Conservation (phyloP, 2,888 invertebrate genomes). For the Ecliptopera silaceata region DNA sequence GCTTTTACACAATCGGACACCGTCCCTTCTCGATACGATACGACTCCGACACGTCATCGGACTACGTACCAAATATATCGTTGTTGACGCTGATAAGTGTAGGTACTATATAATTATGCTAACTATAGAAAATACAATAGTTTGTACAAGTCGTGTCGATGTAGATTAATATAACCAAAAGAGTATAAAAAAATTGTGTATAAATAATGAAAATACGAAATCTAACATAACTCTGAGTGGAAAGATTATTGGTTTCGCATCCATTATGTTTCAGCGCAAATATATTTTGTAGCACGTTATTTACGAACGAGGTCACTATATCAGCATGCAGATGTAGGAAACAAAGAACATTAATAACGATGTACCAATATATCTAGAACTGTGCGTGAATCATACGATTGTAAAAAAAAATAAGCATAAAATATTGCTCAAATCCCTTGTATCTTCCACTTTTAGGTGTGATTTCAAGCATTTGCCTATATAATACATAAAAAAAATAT, state of each 20-base stretch:
- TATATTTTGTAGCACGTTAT: conserved; percentile 42
- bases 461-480: too few relatives aligned
- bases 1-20: too few relatives aligned
- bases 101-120: too few relatives aligned
- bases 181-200: neutral
- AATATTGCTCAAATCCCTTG: neutral
- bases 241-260: conserved; percentile 40
- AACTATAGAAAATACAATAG: too few relatives aligned
- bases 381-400: neutral
- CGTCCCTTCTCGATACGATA: too few relatives aligned
- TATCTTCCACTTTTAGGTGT: too few relatives aligned
- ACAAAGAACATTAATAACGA: conserved; percentile 29
- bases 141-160: too few relatives aligned
- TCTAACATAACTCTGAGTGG: conserved; percentile 7
- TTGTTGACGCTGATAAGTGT: too few relatives aligned
- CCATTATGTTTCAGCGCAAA: conserved; percentile 40
- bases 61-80: too few relatives aligned
- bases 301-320: conserved; percentile 42
- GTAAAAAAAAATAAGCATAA: conserved; percentile 2
- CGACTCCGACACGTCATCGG: too few relatives aligned
- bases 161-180: neutral
- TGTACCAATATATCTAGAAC: neutral
- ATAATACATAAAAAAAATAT: too few relatives aligned
- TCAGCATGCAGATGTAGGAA: conserved; percentile 29
- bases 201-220: conserved; percentile 1